These are phyloP conservation scores for Pongo abelii DNA, from an alignment of 2,113 vertebrate species.

Conservation along the genomic window DNA sequence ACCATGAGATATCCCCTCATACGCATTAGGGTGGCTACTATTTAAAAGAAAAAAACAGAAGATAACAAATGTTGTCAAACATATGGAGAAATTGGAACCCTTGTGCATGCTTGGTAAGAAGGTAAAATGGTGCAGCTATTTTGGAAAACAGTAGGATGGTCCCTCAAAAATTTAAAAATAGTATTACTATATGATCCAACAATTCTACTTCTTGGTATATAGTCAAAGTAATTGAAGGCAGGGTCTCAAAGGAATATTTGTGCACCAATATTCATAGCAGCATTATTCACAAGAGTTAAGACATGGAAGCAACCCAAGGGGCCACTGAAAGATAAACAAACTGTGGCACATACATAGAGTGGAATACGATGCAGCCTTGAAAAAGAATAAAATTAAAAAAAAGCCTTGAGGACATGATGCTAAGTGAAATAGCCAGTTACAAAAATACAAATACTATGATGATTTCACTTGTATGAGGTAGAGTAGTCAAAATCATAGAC, in stretches of 20 bases:
- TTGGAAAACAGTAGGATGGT: background rate
- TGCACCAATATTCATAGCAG: background rate
- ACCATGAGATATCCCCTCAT: background rate
- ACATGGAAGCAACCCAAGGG: background rate
- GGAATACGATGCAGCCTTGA: background rate
- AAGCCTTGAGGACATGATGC: too few relatives aligned
- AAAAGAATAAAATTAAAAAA: too few relatives aligned
- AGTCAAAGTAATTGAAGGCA: background rate
- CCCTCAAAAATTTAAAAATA: background rate
- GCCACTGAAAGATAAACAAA: background rate
- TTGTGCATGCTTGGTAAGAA: background rate
- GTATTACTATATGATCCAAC: background rate
- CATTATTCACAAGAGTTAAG: background rate
- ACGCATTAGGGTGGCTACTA: background rate
- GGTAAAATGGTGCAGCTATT: background rate
- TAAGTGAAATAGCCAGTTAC: background rate
- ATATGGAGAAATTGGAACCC: background rate
- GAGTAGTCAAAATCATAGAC: background rate
- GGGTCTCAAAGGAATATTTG: background rate
- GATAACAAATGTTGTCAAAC: background rate
- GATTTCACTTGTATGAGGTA: background rate
- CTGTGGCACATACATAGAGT: accelerated
- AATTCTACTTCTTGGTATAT: background rate
- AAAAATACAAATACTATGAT: background rate
- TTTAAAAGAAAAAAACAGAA: background rate